Conservation (phyloP, 2,797 vertebrate species). For the Sebastes taczanowskii region DNA sequence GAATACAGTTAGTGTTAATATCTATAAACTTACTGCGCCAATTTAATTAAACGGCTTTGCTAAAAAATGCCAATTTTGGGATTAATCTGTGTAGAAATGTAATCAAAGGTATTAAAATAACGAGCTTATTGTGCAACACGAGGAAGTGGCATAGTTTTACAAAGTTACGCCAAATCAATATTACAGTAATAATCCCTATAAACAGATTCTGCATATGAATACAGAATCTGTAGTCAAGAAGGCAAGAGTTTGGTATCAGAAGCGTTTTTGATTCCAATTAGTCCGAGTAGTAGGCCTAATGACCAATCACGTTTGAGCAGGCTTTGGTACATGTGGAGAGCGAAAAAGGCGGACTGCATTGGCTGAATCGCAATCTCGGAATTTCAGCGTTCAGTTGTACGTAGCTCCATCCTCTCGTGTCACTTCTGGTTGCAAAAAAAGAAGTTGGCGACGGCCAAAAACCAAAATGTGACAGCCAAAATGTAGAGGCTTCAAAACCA, state of each 20-base stretch:
- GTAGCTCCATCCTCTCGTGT: no score
- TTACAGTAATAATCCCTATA: not conserved
- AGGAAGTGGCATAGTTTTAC: not conserved
- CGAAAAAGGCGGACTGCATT: no score
- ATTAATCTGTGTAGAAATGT: not conserved
- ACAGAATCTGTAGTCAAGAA: not conserved
- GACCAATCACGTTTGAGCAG: not conserved
- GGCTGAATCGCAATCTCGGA: no score
- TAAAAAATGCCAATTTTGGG: not conserved
- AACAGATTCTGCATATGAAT: not conserved
- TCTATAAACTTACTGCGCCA: not conserved
- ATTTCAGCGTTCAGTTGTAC: no score
- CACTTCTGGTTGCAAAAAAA: no score
- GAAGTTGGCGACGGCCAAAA: rapidly evolving
- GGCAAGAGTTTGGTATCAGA: not conserved
- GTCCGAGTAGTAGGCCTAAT: not conserved
- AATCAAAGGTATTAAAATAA: not conserved
- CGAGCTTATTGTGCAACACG: not conserved
- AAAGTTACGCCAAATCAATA: not conserved
- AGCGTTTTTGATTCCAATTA: rapidly evolving
- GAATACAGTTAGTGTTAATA: not conserved
- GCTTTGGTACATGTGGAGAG: no score
- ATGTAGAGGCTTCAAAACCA: no score
- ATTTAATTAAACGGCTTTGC: not conserved
- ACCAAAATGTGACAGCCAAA: no score